Percentiles rank a stretch among this genome's conserved stretches.
Conservation (phyloP, 2,113 vertebrate genomes). For the Myxocyprinus asiaticus region DNA sequence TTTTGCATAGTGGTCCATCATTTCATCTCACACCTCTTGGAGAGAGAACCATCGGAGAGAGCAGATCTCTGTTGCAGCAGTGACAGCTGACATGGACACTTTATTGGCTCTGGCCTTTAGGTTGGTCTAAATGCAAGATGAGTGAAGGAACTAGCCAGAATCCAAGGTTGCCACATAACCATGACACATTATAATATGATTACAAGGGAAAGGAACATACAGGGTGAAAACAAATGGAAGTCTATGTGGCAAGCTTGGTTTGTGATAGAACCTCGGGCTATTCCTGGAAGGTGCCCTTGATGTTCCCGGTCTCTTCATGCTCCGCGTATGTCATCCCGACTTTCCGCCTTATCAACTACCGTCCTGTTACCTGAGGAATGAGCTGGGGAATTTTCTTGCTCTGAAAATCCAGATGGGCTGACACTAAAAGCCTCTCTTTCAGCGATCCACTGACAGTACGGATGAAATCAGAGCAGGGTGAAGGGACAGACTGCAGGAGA, state of each 20-base stretch:
- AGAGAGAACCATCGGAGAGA: neutral
- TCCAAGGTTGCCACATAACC: conserved; percentile 26
- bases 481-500: conserved; percentile 54
- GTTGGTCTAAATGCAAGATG: conserved; percentile 14
- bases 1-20: neutral
- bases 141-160: conserved; percentile 6
- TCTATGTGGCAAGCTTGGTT: neutral
- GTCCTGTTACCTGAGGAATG: conserved; percentile 32
- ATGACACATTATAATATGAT: conserved; percentile 26
- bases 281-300: conserved; percentile 61
- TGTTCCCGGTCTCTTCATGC: conserved; percentile 35
- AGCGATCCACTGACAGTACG: conserved; percentile 36
- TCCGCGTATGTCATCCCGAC: conserved; percentile 39
- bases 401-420: conserved; percentile 48
- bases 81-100: conserved; percentile 28
- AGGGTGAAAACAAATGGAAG: conserved; percentile 5
- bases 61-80: neutral
- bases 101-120: neutral
- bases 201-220: neutral
- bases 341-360: conserved; percentile 43
- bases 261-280: conserved; percentile 32
- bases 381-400: conserved; percentile 35
- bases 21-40: neutral
- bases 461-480: conserved; percentile 46
- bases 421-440: conserved; percentile 48